Base-by-base conservation (phyloP, 2,113 vertebrate species). In the Hyperoodon ampullatus region DNA sequence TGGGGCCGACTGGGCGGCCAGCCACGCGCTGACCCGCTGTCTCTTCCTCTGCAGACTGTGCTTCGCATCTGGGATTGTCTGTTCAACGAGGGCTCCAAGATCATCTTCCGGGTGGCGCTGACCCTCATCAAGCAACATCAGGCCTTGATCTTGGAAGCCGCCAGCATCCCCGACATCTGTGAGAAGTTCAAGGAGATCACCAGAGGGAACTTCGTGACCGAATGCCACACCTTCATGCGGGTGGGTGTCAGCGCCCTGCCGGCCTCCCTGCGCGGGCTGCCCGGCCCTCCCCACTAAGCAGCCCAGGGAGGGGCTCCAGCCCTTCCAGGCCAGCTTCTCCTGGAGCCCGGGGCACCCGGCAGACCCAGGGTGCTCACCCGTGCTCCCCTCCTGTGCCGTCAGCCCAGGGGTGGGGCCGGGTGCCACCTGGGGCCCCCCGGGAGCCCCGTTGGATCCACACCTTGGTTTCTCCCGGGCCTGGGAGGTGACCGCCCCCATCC, bases 1-100 rank as follows among this genome's bases (percentile, higher is more conserved):
- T 2, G 0, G 78, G 78, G 58, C 87, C 3, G 2, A 3, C 28
- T 1, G 1, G 28, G 44, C 6, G 0, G 5, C 74, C 23, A 1
- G 5, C 74, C 23, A 1, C 13, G 68, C 63, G 44, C 90, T 8
- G 0, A 0, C 58, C n/a, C 0, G 19, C n/a, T 3, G 23, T 70
- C 83, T 30, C 24, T 50, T 42, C 93, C 80, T 89, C 85, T 68
- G 28, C 98, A 99, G 99, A 99, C 99, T 0, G 99, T 99, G 68
- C 98, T 99, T 75, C 98, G 99, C 66, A 98, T 99, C 98, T 99
- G 99, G 99, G 99, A 99, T 93, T 99, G 99, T 97, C 98, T 99
- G 58, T 99, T 99, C 98, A 99, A 99, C 0, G 99, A 99, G 96
- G 99, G 99, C 66, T 99, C 99, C 5, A 99, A 99, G 98, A 99